Base-by-base conservation (phyloP, 2,797 vertebrate genomes). In the Taeniopygia guttata region DNA sequence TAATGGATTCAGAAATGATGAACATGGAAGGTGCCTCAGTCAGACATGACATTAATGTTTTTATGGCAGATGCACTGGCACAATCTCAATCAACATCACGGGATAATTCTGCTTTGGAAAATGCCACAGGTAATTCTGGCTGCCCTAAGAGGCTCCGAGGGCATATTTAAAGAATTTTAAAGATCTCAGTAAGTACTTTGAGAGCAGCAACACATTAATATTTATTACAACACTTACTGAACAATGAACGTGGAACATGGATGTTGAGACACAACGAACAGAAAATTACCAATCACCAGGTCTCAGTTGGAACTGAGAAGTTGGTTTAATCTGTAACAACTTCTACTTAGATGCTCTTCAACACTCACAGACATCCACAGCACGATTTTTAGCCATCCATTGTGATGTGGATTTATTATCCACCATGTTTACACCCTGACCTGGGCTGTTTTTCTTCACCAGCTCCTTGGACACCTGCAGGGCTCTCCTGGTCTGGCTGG, bases 1-100 rank as follows among this genome's bases (percentile, higher is more conserved):
- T 92, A 96, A 97, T 95, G 94, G 90, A 88, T 93, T 96, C 49
- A 36, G 60, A 77, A 89, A 79, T 74, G 13, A 93, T 73, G 94
- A 96, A 49, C 84, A 68, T 3, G 84, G 93, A 94, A 89, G 81
- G 45, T 64, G 54, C 87, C 87, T 93, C 88, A 76, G 60, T 94
- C 87, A 96, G 81, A 94, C 16, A 29, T 64, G 87, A 96, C 87
- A 95, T 80, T 94, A 90, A 95, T 14, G 55, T 93, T 94, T 93
- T 86, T 54, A 89, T 55, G 79, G 85, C 90, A 94, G 94, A 96
- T 87, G 74, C 84, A 40, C 75, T 87, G 90, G 94, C 81, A 95
- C 51, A 91, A 43, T 93, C 93, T 96, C 94, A 90, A 92, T 95
- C 95, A 94, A 73, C 56, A 87, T 90, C 73, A 91, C 6, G 3